Evolutionary conservation across 2,797 vertebrate species (phyloP), one percentile per base, ranked within the genome.

Genomic region (Sebastolobus altivelis): DNA sequence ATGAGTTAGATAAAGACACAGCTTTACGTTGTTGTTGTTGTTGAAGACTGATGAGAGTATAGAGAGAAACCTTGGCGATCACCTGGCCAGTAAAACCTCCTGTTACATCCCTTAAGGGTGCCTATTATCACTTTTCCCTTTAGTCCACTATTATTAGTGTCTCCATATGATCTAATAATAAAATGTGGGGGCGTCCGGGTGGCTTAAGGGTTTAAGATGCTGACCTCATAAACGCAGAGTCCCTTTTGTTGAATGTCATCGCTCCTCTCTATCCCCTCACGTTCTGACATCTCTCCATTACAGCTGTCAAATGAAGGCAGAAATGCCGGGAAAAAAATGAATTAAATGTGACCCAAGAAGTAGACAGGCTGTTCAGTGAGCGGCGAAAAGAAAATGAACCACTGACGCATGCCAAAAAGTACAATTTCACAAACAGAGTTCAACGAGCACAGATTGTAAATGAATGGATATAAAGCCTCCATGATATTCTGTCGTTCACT

Each of bases 381-480:
- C 40, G 25, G 13, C 14, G 8, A 58, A 20, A 35, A 49, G 2
- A 58, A 52, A 52, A 52, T 6, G 27, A 61, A 67, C 46, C 72
- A 52, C 2, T 43, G 14, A 6, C 16, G 9, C 8, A 27, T 60
- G 43, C 25, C n/a, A 68, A 58, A 58, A 54, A 65, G 38, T 40
- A 16, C 18, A 46, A 66, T 25, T 40, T 16, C 35, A 63, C 12
- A 63, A 37, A n/a, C 60, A 37, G 25, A 55, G 77, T 73, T 40
- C 61, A 58, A 75, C 31, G 1, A 80, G 65, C 25, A 13, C 33
- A 65, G 22, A 63, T 60, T 87, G n/a, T 20, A 60, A 84, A 79
- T 72, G 22, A 85, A 76, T 52, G 52, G 13, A 68, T 52, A 10
- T 25, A 29, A 52, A 20, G 6, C 43, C 22, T 40, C 6, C 6